phyloP scores from a whole-genome alignment of 2,888 invertebrate species.

The Oscheius sp. region DNA sequence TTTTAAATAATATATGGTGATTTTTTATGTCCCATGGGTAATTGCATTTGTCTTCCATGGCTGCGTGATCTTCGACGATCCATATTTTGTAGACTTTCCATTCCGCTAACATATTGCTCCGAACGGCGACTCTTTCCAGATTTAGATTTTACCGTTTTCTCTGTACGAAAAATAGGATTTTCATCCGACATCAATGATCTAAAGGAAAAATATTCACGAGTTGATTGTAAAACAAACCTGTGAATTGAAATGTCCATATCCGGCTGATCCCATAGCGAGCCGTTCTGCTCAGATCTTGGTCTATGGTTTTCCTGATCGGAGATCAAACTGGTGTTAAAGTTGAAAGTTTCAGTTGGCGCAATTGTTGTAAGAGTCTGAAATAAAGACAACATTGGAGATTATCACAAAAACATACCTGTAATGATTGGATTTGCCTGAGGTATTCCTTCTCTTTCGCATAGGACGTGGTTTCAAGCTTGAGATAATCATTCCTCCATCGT shows the following conservation, averaged over 20 bases:
- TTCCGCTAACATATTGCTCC: neutral
- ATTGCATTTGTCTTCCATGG: conserved; percentile 4
- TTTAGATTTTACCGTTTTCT: neutral
- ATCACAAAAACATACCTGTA: neutral
- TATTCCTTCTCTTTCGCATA: conserved; percentile 11
- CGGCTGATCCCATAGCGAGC: conserved; percentile 6
- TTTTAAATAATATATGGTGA: neutral
- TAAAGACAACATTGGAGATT: neutral
- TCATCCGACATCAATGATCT: neutral
- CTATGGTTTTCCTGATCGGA: neutral
- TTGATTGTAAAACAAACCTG: neutral
- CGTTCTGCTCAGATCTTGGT: neutral
- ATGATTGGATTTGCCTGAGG: neutral
- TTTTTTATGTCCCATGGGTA: neutral
- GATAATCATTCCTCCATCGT: conserved; percentile 19
- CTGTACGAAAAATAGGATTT: neutral
- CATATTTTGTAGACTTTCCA: neutral
- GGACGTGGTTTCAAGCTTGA: neutral
- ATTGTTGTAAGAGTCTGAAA: neutral
- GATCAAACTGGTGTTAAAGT: neutral
- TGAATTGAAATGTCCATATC: neutral
- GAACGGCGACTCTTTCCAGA: conserved; percentile 6
- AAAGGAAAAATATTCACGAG: neutral
- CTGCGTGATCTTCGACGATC: conserved; percentile 4
- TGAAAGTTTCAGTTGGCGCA: neutral